These are phyloP conservation scores for Oreonectes daqikongensis DNA, from an alignment of 2,797 vertebrate genomes.

Conservation along the genomic window DNA sequence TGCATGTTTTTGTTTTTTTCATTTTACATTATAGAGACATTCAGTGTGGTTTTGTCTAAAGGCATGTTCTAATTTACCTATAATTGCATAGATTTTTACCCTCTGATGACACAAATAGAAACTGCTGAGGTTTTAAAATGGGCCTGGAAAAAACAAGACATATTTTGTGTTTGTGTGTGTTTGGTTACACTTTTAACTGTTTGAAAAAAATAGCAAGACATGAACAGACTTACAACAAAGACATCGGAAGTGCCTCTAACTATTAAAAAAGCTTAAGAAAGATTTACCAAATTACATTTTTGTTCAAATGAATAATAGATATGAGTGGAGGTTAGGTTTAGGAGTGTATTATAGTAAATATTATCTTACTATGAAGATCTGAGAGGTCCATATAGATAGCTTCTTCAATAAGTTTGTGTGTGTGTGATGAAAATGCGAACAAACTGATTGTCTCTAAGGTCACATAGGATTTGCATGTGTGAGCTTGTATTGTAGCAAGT, in stretches of 20 bases:
- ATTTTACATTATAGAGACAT: constrained; percentile 27
- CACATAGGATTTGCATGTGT: constrained; percentile 72
- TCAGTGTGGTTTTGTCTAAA: constrained; percentile 15
- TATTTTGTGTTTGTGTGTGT: constrained; percentile 39
- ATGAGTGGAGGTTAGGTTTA: background rate
- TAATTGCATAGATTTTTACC: constrained; percentile 32
- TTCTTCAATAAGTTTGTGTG: constrained; percentile 22
- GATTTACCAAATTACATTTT: background rate
- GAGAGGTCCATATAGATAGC: background rate
- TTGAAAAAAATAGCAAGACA: background rate
- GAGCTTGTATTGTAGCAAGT: constrained; percentile 33
- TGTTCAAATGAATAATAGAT: background rate
- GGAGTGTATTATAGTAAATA: no score
- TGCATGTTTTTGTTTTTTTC: constrained; percentile 10
- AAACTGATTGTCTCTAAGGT: constrained; percentile 70
- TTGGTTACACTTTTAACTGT: background rate
- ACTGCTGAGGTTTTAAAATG: constrained; percentile 36
- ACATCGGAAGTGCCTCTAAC: background rate
- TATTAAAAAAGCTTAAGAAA: no score
- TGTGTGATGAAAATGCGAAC: no score
- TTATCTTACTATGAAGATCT: background rate
- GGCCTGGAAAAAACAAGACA: constrained; percentile 31
- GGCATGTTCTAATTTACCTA: constrained; percentile 19
- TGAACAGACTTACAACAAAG: background rate
- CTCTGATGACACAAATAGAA: constrained; percentile 33